Evolutionary conservation across 2,113 vertebrate species (phyloP), one percentile per base, ranked within the genome.

Genomic region (Anarrhichthys ocellatus): DNA sequence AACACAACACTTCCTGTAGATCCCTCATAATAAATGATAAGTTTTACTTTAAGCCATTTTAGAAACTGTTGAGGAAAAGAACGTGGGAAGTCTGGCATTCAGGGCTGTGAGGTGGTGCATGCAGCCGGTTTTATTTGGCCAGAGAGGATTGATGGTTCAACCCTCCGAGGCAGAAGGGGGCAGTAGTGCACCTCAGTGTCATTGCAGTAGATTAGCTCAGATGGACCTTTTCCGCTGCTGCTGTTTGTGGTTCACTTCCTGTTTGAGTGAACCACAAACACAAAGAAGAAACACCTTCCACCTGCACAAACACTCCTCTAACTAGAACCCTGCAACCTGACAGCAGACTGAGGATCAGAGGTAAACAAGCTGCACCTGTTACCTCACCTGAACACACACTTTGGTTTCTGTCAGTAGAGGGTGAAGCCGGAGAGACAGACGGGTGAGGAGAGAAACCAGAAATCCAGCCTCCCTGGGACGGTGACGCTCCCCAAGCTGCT

Each of bases 151-250:
- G 18, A 14, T 14, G 9, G 5, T 0, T 58, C 65, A 7, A 24
- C 11, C 7, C 67, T 48, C 62, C 62, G 0, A 14, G 22, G 29
- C 81, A 73, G 38, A 20, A 34, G 77, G 68, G 15, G 77, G 77
- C 65, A 2, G 18, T 17, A 71, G 59, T 32, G 72, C 22, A 0
- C 18, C 27, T 38, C 58, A 9, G 10, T 5, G 1, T 9, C 40
- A 11, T 40, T 48, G 46, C 17, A 44, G 42, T 40, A 10, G 40
- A 17, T 17, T 5, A 46, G 44, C 44, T 46, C 44, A 46, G 44
- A 14, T 46, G 42, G 13, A 44, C 11, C 13, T 34, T 34, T 34
- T 34, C 32, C 32, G 5, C 32, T 44, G 42, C 42, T 15, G 44
- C 42, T 4, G 14, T 46, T 46, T 46, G 13, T 29, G 15, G 4